Evolutionary conservation across 2,888 invertebrate species (phyloP), one percentile per base, ranked within the genome.

Genomic region (Lingula anatina): DNA sequence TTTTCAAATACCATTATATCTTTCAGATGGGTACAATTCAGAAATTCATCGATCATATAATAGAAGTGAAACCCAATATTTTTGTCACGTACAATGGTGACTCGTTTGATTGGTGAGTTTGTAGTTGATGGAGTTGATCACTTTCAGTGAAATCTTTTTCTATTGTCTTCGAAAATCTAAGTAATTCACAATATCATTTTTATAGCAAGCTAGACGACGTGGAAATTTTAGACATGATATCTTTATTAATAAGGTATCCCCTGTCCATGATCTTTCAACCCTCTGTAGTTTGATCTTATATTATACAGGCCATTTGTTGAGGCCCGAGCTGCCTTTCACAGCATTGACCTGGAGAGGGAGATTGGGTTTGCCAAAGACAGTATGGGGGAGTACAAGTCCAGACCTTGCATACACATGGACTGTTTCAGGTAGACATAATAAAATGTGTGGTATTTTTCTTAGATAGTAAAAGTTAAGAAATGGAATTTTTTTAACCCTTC

Each of bases 351-450:
- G 94, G 86, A 86, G 60, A 84, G 86, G 60, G 89, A 90, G 75
- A 93, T 97, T 60, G 97, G 97, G 0, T 97, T 93, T 77, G 83
- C 86, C 35, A 90, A 88, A 73, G 85, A 86, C 58, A 62, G 84
- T n/a, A 91, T 93, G 57, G 94, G 90, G 1, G 85, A 89, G 42
- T 99, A 93, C 76, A 83, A 86, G 39, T 87, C 89, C 66, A 82
- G 95, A 31, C 88, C 95, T 0, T 86, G 90, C 4, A 89, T 92
- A 80, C 99, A 99, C 70, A 95, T 99, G 94, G 94, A 95, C 75
- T 70, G 71, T 48, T 68, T 60, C 55, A 69, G 63, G 74, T 73
- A 50, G n/a, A n/a, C n/a, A n/a, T n/a, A n/a, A n/a, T n/a, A n/a
- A n/a, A n/a, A n/a, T n/a, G n/a, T n/a, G n/a, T n/a, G n/a, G n/a